phyloP scores from a whole-genome alignment of 1,140 invertebrate genomes.

The Hormaphis cornu region DNA sequence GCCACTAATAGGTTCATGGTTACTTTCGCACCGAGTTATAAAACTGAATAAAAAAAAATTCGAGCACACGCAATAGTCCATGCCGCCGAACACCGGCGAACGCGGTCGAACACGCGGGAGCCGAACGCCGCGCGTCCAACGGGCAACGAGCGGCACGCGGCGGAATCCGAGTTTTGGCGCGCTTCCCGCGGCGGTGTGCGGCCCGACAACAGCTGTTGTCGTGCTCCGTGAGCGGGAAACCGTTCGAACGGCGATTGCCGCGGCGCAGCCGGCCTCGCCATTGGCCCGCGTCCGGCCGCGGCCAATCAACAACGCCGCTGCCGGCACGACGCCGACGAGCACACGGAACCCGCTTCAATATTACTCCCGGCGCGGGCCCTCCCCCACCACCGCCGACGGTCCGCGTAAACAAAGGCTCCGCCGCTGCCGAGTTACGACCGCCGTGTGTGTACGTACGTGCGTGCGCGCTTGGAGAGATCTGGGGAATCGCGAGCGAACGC shows the following conservation, averaged over 20 bases:
- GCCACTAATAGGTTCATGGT: too few relatives aligned
- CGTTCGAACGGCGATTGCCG: slow-evolving; percentile 15
- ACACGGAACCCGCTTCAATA: slow-evolving; percentile 10
- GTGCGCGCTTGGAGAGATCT: background rate
- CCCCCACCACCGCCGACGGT: background rate
- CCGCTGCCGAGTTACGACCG: slow-evolving; percentile 2
- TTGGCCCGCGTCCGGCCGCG: background rate
- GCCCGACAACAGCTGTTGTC: slow-evolving; percentile 9
- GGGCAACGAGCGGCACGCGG: background rate
- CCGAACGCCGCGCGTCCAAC: background rate
- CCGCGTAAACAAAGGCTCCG: slow-evolving; percentile 21
- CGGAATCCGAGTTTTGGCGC: slow-evolving; percentile 27
- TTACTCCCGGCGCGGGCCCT: background rate
- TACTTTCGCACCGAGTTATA: too few relatives aligned
- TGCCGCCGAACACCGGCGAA: background rate
- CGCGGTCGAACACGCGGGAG: background rate
- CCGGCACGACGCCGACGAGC: background rate
- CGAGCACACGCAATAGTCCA: background rate
- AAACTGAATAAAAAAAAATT: background rate
- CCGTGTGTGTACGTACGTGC: background rate
- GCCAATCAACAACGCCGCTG: slow-evolving; percentile 14
- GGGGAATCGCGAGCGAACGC: too few relatives aligned
- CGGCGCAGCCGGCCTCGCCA: background rate
- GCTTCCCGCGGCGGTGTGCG: background rate
- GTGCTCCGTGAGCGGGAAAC: slow-evolving; percentile 24